Percentiles rank a stretch among this genome's conserved stretches.
phyloP scores from a whole-genome alignment of 2,888 invertebrate genomes.

The Trachelus tabidus region DNA sequence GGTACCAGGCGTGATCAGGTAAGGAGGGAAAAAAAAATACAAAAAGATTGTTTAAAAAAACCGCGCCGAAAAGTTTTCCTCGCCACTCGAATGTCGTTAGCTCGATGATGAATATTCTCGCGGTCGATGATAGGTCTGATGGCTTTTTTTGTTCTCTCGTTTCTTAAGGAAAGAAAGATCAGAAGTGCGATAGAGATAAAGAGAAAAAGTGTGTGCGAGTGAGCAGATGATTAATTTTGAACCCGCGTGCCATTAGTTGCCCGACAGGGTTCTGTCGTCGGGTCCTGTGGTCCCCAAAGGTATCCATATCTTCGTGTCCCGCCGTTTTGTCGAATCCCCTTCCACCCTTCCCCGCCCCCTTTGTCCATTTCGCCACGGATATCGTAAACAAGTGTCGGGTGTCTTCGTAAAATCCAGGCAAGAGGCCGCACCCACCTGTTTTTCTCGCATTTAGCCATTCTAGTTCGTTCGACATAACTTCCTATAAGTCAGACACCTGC shows the following conservation, averaged over 20 bases:
- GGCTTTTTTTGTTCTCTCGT: neutral
- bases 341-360: constrained; percentile 6
- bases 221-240: constrained; percentile 2
- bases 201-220: neutral
- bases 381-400: neutral
- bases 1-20: neutral
- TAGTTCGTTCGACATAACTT: neutral
- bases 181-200: neutral
- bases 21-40: neutral
- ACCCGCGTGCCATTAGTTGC: neutral
- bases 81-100: neutral
- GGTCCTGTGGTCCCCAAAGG: neutral
- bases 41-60: neutral
- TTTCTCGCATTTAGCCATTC: neutral
- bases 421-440: neutral
- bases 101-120: neutral
- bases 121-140: neutral
- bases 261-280: constrained; percentile 4
- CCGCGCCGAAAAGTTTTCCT: neutral
- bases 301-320: constrained; percentile 1
- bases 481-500: neutral
- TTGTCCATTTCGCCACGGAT: constrained; percentile 7
- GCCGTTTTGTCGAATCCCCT: constrained; percentile 8
- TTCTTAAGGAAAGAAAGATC: neutral
- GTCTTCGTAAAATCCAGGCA: neutral